Base-by-base conservation (phyloP, 1,140 invertebrate species). In the Spodoptera litura region DNA sequence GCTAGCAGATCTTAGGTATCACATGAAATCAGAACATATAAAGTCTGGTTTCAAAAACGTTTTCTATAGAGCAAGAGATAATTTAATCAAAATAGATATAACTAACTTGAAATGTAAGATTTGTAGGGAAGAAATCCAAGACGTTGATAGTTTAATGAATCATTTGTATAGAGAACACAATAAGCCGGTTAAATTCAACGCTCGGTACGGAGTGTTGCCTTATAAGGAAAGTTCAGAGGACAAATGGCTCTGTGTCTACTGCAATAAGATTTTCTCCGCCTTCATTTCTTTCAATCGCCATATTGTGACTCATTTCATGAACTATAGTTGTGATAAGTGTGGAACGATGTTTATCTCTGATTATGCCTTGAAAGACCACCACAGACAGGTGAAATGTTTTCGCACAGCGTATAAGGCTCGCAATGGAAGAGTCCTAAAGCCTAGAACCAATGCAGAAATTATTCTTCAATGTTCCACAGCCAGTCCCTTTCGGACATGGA, bases 81-180 rank as follows among this genome's bases (percentile, higher is more conserved):
- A 94, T 83, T 85, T 92, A 59, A 85, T 94, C 4, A 93, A 94
- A 88, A 83, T 94, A 0, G 93, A 94, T 80, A 91, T 93, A 59
- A 92, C 88, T 9, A 85, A 89, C 82, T 72, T 93, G n/a, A 86
- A 82, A 83, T 94, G 93, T 85, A 93, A 88, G 59, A 74, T 93
- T 38, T 94, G 93, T 73, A 74, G 80, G 6, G 61, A 80, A 71
- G 82, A 85, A 8, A 87, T 93, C 3, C 80, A 83, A 20, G 88
- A 93, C 62, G 62, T 94, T 15, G 90, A 93, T 55, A 81, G 81
- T 68, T 82, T 94, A 25, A 91, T 93, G 92, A 80, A 58, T 4
- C 93, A 94, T 84, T 86, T 94, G 51, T 88, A 86, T 44, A 61
- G 82, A 8, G 87, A 89, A 49, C 93, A 94, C 15, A 85, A 88